phyloP scores from a whole-genome alignment of 2,888 invertebrate genomes.

The Pardosa pseudoannulata region DNA sequence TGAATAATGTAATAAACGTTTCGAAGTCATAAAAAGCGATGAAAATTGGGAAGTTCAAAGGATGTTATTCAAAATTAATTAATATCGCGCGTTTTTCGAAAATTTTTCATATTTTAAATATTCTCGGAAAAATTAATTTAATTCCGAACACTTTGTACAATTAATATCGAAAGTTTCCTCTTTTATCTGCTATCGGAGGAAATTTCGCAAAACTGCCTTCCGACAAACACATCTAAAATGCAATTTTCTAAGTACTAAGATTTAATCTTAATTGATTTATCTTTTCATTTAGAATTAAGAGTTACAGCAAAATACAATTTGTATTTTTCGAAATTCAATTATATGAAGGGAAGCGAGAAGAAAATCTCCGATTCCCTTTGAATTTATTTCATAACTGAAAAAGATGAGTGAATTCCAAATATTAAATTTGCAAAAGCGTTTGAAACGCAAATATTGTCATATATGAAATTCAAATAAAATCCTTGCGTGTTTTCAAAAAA shows the following conservation, averaged over 20 bases:
- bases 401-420: not conserved
- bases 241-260: not conserved
- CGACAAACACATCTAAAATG: not conserved
- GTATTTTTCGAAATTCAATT: not conserved
- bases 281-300: conserved; percentile 4
- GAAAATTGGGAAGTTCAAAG: not conserved
- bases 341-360: not conserved
- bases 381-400: not conserved
- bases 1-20: no score
- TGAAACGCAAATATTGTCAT: not conserved
- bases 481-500: not conserved
- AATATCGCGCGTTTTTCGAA: not conserved
- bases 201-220: not conserved
- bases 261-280: conserved; percentile 10
- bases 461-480: not conserved
- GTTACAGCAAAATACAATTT: not conserved
- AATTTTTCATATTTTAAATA: not conserved
- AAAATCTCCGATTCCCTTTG: not conserved
- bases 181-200: not conserved
- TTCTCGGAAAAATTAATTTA: not conserved
- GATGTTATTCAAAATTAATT: not conserved
- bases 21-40: no score
- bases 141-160: not conserved
- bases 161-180: not conserved
- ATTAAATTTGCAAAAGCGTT: conserved; percentile 1